Evolutionary conservation across 1,140 invertebrate genomes (phyloP), one percentile per base, ranked within the genome.

Genomic region (Laupala kohalensis): DNA sequence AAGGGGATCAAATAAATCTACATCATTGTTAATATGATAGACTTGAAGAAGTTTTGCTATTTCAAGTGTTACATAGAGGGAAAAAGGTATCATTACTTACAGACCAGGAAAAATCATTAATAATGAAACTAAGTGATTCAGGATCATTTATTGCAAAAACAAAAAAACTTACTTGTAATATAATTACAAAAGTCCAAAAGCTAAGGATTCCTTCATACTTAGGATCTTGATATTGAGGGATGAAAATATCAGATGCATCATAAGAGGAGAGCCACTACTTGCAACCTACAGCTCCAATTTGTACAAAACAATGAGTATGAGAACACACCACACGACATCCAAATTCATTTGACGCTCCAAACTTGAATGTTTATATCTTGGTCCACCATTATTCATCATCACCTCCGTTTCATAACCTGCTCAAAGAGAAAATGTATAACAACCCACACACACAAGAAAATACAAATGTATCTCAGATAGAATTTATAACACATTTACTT

Each of bases 301-400:
- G 80, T 96, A 98, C 67, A 99, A 82, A 37, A 97, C 86, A 69
- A 97, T 82, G 70, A 98, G 84, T 76, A 98, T 93, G 70, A 96
- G 86, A 67, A 98, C 94, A 84, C 96, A 98, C 93, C 94, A 98
- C 74, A 98, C 88, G 27, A 98, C 92, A 82, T 98, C 95, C 69
- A 90, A 86, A 83, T 99, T 98, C 90, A 98, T 97, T 80, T 92
- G 89, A n/a, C 89, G 86, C 81, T 99, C 97, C 69, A 98, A 83
- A 69, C 90, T 88, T 67, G 95, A 97, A 74, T 94, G 87, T 81
- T 98, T 99, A 81, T 98, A 97, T 74, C 96, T 86, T 73, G 95
- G 95, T 71, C 95, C 95, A 74, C 94, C 92, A 81, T 98, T 98
- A 81, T 98, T 98, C 24, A 98, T 86, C 93, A 98, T 96, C 1